Conservation (phyloP, 2,888 invertebrate species). For the Caenorhabditis imperialis region DNA sequence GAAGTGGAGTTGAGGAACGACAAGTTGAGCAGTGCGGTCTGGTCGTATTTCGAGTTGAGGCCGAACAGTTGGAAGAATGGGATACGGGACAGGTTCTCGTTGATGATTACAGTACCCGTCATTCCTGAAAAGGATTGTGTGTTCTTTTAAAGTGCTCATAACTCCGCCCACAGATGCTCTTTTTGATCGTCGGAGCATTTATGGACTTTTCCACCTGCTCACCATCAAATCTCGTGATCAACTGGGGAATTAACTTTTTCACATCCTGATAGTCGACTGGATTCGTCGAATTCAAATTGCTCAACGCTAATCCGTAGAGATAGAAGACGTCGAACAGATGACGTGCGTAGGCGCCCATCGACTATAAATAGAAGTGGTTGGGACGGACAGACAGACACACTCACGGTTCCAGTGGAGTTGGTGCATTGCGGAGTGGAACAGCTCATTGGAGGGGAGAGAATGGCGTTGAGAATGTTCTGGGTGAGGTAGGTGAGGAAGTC, state of each 20-base stretch:
- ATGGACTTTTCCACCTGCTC: no score
- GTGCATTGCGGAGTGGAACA: slow-evolving; percentile 27
- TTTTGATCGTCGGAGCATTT: not conserved
- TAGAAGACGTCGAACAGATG: slow-evolving; percentile 69
- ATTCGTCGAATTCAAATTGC: slow-evolving; percentile 15
- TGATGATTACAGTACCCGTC: slow-evolving; percentile 54
- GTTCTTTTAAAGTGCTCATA: no score
- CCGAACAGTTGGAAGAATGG: slow-evolving; percentile 57
- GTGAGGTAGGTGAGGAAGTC: slow-evolving; percentile 17
- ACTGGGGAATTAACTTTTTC: slow-evolving; percentile 5
- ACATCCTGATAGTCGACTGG: slow-evolving; percentile 24
- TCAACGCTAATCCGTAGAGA: slow-evolving; percentile 64
- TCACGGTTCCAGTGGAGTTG: slow-evolving; percentile 16
- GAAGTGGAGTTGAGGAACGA: slow-evolving; percentile 33
- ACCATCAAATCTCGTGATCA: slow-evolving; percentile 32
- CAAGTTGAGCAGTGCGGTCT: slow-evolving; percentile 46
- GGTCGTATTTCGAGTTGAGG: slow-evolving; percentile 34
- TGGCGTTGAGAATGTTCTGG: slow-evolving; percentile 17
- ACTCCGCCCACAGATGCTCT: no score
- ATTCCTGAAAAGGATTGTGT: slow-evolving; percentile 58
- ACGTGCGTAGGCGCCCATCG: slow-evolving; percentile 55
- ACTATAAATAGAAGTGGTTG: no score
- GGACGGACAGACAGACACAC: not conserved
- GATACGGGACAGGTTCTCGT: slow-evolving; percentile 36
- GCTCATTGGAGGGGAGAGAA: slow-evolving; percentile 30